These are phyloP conservation scores for Rhabdornis inornatus DNA, from an alignment of 2,113 vertebrate genomes.

Conservation along the genomic window DNA sequence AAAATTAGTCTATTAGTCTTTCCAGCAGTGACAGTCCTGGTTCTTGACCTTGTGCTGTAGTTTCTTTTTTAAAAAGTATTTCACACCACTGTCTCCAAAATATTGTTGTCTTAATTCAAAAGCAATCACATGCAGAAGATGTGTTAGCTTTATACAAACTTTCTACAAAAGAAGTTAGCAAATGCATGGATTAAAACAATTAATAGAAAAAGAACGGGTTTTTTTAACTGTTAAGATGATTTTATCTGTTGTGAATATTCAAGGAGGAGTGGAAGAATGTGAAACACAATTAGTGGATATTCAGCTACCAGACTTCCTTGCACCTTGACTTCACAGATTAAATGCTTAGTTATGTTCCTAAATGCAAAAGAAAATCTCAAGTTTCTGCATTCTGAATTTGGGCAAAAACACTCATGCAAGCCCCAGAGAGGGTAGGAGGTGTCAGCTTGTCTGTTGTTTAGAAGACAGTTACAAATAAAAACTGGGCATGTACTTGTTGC, in stretches of 20 bases:
- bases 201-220: rapidly evolving
- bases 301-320: not conserved
- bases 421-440: not conserved
- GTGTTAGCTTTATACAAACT: not conserved
- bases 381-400: not conserved
- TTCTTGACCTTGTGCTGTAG: not conserved
- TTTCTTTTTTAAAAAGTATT: not conserved
- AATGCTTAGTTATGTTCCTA: not conserved
- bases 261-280: not conserved
- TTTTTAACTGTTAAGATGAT: not conserved
- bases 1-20: not conserved
- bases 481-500: not conserved
- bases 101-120: not conserved
- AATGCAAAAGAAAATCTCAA: not conserved
- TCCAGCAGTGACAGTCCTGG: not conserved
- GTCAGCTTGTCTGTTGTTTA: not conserved
- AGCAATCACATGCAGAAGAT: not conserved
- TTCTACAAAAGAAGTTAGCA: not conserved
- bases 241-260: not conserved
- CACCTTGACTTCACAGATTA: not conserved
- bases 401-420: not conserved
- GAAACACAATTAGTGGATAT: not conserved
- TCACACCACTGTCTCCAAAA: not conserved
- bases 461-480: not conserved
- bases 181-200: not conserved